Evolutionary conservation across 2,113 vertebrate genomes (phyloP).

Genomic region (Zapus hudsonius): DNA sequence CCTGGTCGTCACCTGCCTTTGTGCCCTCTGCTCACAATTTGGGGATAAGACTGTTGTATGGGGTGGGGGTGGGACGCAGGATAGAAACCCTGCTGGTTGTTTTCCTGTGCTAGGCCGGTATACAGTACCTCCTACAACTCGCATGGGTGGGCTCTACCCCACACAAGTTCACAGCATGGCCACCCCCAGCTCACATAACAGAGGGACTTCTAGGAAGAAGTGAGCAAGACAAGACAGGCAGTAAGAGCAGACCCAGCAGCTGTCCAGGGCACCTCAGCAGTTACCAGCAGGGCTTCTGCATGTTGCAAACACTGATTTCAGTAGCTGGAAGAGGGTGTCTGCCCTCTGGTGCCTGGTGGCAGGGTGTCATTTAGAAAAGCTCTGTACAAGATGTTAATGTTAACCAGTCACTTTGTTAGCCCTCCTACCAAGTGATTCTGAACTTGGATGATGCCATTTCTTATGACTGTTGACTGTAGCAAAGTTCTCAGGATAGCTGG

Average conservation of each 20-base stretch:
- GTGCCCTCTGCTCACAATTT: accelerated
- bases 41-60: no score
- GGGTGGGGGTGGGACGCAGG: no score
- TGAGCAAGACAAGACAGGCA: accelerated
- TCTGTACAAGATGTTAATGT: not conserved
- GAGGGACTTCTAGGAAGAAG: accelerated
- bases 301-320: no score
- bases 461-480: accelerated
- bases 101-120: accelerated
- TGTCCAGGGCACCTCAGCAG: not conserved
- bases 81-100: accelerated
- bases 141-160: not conserved
- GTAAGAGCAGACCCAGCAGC: accelerated
- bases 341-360: no score
- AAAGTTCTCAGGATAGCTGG: not conserved
- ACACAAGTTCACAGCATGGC: no score
- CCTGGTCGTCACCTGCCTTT: not conserved
- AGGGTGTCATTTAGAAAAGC: not conserved
- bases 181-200: accelerated
- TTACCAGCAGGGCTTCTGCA: not conserved
- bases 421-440: not conserved
- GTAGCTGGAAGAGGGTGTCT: no score
- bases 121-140: not conserved
- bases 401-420: accelerated
- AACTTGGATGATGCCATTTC: accelerated